These are phyloP conservation scores for Spongilla lacustris DNA, from an alignment of 37 sponge, comb jelly and placozoan species.

Conservation along the genomic window DNA sequence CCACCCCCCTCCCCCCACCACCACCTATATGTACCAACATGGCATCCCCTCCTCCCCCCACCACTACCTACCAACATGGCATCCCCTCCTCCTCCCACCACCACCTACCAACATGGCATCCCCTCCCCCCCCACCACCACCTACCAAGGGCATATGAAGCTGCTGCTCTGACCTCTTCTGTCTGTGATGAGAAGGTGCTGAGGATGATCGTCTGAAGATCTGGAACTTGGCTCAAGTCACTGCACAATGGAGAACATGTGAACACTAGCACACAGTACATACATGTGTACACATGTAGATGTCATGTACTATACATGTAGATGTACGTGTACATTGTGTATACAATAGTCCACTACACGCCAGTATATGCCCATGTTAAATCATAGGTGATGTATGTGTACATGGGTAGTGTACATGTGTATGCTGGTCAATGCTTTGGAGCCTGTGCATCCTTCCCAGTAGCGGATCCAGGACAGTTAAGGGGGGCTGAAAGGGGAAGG, in stretches of 20 bases:
- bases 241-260: slow-evolving; percentile 37
- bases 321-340: not conserved
- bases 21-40: not conserved
- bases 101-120: slow-evolving; percentile 2
- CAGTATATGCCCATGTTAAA: no score
- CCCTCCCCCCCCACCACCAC: not conserved
- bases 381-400: no score
- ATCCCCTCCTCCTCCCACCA: not conserved
- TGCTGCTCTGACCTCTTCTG: slow-evolving; percentile 96
- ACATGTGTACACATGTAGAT: not conserved
- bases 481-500: no score
- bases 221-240: slow-evolving; percentile 79
- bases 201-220: slow-evolving; percentile 81
- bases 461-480: no score
- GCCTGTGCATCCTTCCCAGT: no score
- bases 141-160: slow-evolving; percentile 93
- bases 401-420: no score
- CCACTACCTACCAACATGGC: not conserved
- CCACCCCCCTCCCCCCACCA: no score
- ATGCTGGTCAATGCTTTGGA: no score
- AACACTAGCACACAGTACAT: not conserved
- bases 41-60: no score
- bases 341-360: no score
- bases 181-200: slow-evolving; percentile 75
- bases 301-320: no score